These are phyloP conservation scores for Rhamnusium bicolor DNA, from an alignment of 2,888 invertebrate genomes.

Conservation along the genomic window DNA sequence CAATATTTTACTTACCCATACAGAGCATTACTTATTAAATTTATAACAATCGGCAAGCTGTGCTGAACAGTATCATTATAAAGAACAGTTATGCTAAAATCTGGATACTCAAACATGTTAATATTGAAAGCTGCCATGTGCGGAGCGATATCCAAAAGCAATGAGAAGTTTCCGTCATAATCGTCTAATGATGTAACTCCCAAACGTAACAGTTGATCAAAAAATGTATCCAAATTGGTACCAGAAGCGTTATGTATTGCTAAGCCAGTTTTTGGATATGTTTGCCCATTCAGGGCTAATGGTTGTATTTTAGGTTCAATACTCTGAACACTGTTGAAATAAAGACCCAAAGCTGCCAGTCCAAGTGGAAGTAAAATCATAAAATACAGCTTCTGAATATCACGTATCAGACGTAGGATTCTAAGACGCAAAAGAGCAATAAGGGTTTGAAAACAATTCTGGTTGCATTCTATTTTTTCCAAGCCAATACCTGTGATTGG, in stretches of 20 bases:
- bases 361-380: conserved; percentile 82
- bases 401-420: conserved; percentile 78
- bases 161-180: conserved; percentile 80
- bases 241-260: conserved; percentile 76
- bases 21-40: conserved; percentile 81
- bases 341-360: conserved; percentile 80
- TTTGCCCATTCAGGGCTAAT: conserved; percentile 76
- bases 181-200: conserved; percentile 70
- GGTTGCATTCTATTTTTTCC: conserved; percentile 78
- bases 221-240: conserved; percentile 64
- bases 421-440: conserved; percentile 80
- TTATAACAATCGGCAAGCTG: conserved; percentile 83
- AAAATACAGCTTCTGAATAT: conserved; percentile 79
- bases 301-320: conserved; percentile 78
- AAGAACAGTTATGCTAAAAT: conserved; percentile 76
- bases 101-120: conserved; percentile 72
- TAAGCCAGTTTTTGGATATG: conserved; percentile 75
- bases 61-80: conserved; percentile 88
- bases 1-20: conserved; percentile 74
- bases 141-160: conserved; percentile 76
- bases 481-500: conserved; percentile 75
- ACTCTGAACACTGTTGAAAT: conserved; percentile 76
- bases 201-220: conserved; percentile 62
- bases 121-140: conserved; percentile 81
- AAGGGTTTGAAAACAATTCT: conserved; percentile 77